Conservation (phyloP, 2,797 vertebrate genomes). For the Xiphorhynchus erythropygius region DNA sequence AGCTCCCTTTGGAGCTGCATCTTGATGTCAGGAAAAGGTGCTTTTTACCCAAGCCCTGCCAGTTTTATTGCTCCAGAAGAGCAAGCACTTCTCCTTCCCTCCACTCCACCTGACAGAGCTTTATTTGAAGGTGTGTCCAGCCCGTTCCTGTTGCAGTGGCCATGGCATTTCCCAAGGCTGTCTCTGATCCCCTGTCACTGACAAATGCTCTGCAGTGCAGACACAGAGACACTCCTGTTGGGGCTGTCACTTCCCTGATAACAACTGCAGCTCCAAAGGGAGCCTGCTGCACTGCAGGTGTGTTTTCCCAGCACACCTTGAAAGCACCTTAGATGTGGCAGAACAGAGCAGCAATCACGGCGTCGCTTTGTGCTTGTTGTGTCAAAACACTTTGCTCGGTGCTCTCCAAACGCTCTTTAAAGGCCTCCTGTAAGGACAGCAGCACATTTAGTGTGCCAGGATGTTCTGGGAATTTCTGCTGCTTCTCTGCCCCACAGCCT, state of each 20-base stretch:
- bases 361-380: neutral
- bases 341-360: neutral
- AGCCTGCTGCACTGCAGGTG: neutral
- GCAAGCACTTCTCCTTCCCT: neutral
- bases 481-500: neutral
- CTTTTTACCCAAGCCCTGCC: neutral
- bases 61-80: neutral
- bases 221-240: neutral
- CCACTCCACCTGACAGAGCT: neutral
- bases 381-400: neutral
- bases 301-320: neutral
- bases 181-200: neutral
- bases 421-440: neutral
- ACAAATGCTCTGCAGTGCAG: neutral
- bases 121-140: neutral
- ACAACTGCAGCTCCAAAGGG: neutral
- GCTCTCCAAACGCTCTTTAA: neutral
- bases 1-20: neutral
- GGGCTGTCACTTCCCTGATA: neutral
- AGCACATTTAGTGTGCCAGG: neutral
- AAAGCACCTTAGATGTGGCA: neutral
- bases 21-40: neutral
- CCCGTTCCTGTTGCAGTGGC: neutral
- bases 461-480: neutral
- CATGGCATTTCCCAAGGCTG: neutral